phyloP scores from a whole-genome alignment of 2,888 invertebrate species.

The Tinea semifulvella region DNA sequence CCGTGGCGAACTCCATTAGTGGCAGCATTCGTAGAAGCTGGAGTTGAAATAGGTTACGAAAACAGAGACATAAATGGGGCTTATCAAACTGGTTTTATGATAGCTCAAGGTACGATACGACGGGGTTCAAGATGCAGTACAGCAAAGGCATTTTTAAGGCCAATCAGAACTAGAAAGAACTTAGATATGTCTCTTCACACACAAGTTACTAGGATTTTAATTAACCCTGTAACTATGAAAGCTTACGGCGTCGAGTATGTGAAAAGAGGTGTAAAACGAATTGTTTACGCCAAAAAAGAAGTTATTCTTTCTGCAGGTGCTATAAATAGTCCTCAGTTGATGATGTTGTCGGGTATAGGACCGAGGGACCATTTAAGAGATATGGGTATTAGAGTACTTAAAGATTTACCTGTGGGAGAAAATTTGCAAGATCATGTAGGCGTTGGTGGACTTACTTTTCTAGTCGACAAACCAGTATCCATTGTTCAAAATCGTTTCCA shows the following conservation, averaged over 20 bases:
- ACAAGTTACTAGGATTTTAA: slow-evolving; percentile 78
- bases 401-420: slow-evolving; percentile 80
- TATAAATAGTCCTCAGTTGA: slow-evolving; percentile 89
- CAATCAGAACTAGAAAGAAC: slow-evolving; percentile 78
- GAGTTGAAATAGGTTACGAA: slow-evolving; percentile 83
- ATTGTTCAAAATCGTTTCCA: slow-evolving; percentile 83
- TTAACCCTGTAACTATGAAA: slow-evolving; percentile 77
- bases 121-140: slow-evolving; percentile 85
- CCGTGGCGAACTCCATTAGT: slow-evolving; percentile 86
- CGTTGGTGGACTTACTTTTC: slow-evolving; percentile 82
- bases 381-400: slow-evolving; percentile 76
- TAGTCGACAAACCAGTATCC: slow-evolving; percentile 84
- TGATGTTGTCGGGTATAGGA: slow-evolving; percentile 91
- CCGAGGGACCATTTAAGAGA: slow-evolving; percentile 74
- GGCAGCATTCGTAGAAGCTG: slow-evolving; percentile 84
- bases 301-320: slow-evolving; percentile 90
- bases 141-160: slow-evolving; percentile 86
- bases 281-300: slow-evolving; percentile 80
- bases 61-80: slow-evolving; percentile 86
- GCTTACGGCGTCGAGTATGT: slow-evolving; percentile 85
- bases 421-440: slow-evolving; percentile 91
- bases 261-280: slow-evolving; percentile 74
- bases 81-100: slow-evolving; percentile 81
- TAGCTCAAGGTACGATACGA: slow-evolving; percentile 82
- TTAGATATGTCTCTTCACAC: slow-evolving; percentile 83